Conservation (phyloP, 2,888 invertebrate species). For the Drosophila trichaetosa region DNA sequence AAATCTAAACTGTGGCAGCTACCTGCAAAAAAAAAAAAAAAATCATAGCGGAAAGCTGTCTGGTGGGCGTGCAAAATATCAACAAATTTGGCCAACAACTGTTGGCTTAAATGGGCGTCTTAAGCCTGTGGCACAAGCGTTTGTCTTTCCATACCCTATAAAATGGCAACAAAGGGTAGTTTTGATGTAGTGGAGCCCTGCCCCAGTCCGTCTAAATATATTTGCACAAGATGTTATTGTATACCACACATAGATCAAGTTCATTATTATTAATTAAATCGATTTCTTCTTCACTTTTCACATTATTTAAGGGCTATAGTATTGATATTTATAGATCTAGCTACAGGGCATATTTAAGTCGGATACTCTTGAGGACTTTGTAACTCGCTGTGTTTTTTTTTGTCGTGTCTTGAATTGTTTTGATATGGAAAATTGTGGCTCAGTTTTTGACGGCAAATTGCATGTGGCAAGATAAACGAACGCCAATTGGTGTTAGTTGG, state of each 20-base stretch:
- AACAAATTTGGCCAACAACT: slow-evolving; percentile 60
- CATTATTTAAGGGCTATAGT: neutral
- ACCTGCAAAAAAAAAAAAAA: slow-evolving; percentile 40
- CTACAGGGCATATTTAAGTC: neutral
- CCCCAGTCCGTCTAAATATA: neutral
- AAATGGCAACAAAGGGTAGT: neutral
- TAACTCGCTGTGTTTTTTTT: neutral
- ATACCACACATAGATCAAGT: neutral
- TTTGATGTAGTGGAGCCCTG: neutral
- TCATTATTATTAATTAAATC: neutral
- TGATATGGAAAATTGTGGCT: slow-evolving; percentile 63
- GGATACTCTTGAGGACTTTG: neutral
- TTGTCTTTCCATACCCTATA: neutral
- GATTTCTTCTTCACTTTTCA: neutral
- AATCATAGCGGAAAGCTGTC: slow-evolving; percentile 24
- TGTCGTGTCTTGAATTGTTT: slow-evolving; percentile 60
- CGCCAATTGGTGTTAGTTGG: slow-evolving; percentile 76
- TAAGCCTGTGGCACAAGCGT: neutral
- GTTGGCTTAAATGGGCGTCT: slow-evolving; percentile 62
- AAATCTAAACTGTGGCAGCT: slow-evolving; percentile 49
- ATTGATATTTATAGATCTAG: neutral
- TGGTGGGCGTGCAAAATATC: slow-evolving; percentile 52
- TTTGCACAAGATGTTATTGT: neutral
- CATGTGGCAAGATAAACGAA: slow-evolving; percentile 74
- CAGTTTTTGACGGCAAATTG: slow-evolving; percentile 71